Evolutionary conservation across 2,888 invertebrate genomes (phyloP), one percentile per base, ranked within the genome.

Genomic region (Brachyopa scutellaris): DNA sequence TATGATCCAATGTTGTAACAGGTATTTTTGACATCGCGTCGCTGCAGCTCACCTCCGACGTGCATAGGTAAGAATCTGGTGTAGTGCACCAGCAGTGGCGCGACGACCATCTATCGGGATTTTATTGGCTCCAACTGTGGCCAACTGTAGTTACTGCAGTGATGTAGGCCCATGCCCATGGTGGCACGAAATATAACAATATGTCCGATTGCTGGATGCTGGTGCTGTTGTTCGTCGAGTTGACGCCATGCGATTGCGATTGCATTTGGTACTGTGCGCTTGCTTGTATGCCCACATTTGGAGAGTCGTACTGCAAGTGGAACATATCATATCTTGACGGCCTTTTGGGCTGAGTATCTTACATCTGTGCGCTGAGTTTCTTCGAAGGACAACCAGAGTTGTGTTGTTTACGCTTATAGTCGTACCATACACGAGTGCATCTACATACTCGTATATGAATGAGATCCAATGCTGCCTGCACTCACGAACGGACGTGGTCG

Each of bases 201-300:
- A 80, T 80, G 70, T 70, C 64, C 70, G 62, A 77, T 82, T 66
- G 70, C 45, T 77, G 66, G 77, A 82, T 70, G 80, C 70, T 77
- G 49, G 62, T 33, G 55, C 19, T 53, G 66, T 57, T 53, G 38
- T n/a, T 66, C 76, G 82, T 45, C 77, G 26, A 47, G 53, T 66
- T 77, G 77, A 77, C 77, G 82, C 82, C 77, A 82, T 77, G 40
- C 61, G 66, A 76, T 66, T 64, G 80, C 57, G 40, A 59, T 47
- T 29, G 26, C 49, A n/a, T 40, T 31, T 26, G 61, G 66, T 40
- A 40, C 53, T 76, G 57, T 40, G 73, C 45, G 36, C 29, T n/a
- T 29, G 40, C 70, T 76, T 66, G 82, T 72, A 77, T 82, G 77
- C 82, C 82, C 82, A 82, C 70, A 82, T 82, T 72, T 82, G 82